Base-by-base conservation (phyloP, 2,797 vertebrate species). In the Sebastes aleutianus region DNA sequence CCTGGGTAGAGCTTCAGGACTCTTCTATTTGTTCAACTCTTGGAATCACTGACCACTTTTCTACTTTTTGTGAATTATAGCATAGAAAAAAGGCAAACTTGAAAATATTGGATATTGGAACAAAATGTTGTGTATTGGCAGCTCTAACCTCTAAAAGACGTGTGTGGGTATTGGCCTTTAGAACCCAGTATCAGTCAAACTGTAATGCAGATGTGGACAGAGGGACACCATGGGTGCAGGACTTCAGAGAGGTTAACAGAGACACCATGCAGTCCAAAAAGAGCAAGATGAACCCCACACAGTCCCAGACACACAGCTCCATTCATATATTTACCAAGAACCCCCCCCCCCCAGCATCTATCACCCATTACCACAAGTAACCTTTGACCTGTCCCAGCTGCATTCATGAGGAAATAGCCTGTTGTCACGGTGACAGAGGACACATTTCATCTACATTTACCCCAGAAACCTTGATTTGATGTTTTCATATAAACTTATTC, bases 351-450 rank as follows among this genome's bases (percentile, higher is more conserved):
- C 66, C 66, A 36, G 69, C 82, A 87, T 89, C 86, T 74, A 80
- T 82, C 80, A 82, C 58, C 84, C 93, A 76, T 88, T 86, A 78
- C 82, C 78, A 87, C 39, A 2, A 27, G 43, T 85, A 50, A 92
- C 86, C 93, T 93, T 86, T 92, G 91, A 94, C 92, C 90, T 63
- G 26, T 74, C 68, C 78, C 74, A 69, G 83, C 80, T 75, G 82
- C 80, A 78, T 87, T 85, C 68, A 74, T 73, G 34, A 68, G 80
- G 89, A 89, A 91, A 85, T 72, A 34, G 77, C 73, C 89, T 65
- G 87, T 95, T 87, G 89, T 86, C 89, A 87, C 24, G 82, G 89
- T 80, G 74, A 93, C 87, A 71, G 26, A 73, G 57, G 80, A 88
- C 82, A 72, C 14, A 12, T 73, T 82, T 63, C 20, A 62, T 86